Evolutionary conservation across 2,113 vertebrate genomes (phyloP).

Genomic region (Andinoacara biseriatus): DNA sequence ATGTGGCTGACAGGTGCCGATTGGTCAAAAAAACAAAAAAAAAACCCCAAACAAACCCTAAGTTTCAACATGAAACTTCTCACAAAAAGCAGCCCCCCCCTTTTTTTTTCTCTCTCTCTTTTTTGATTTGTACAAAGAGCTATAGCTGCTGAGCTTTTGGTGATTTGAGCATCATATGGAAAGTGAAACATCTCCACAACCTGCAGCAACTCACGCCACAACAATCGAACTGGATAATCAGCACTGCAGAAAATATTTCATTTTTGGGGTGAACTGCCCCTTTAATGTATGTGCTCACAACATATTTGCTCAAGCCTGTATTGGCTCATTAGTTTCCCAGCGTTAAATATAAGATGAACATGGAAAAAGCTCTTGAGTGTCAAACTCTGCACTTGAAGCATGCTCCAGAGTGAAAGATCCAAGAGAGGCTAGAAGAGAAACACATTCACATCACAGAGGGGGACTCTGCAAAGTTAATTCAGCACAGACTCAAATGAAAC

Average conservation of each 20-base stretch:
- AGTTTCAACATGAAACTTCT: not conserved
- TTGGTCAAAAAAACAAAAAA: not conserved
- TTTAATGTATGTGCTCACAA: not conserved
- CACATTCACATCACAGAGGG: not conserved
- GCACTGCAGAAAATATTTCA: not conserved
- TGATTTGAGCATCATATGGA: not conserved
- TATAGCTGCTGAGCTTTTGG: not conserved
- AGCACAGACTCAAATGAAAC: not conserved
- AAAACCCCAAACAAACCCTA: no score
- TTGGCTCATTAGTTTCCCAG: not conserved
- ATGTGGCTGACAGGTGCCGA: not conserved
- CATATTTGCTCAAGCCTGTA: not conserved
- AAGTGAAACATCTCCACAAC: not conserved
- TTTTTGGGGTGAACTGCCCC: not conserved
- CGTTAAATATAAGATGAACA: not conserved
- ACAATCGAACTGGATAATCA: not conserved
- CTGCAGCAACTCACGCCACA: not conserved
- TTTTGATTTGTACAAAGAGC: not conserved
- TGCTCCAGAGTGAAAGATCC: not conserved
- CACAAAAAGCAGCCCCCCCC: no score
- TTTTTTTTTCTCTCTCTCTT: no score
- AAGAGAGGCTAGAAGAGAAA: not conserved
- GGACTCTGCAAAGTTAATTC: not conserved
- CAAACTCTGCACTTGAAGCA: not conserved
- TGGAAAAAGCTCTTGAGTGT: not conserved